Conservation (phyloP, 1,140 invertebrate species). For the Drosophila ohnishii region DNA sequence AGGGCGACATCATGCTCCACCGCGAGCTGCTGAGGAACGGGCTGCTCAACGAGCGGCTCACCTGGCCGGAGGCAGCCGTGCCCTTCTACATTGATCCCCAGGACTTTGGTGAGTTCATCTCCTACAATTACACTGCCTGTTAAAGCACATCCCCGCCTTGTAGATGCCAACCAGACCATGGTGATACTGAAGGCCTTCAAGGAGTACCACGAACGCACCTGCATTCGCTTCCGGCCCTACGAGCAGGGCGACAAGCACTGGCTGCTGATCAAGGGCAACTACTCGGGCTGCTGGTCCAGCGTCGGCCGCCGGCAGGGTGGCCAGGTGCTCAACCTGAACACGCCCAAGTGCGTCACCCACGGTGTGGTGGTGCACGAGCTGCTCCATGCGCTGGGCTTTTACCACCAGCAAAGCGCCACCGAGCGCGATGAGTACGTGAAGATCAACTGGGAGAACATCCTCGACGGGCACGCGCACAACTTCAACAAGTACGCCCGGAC, state of each 20-base stretch:
- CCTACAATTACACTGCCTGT: fast-evolving
- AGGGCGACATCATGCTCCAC: slow-evolving; percentile 86
- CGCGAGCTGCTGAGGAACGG: slow-evolving; percentile 85
- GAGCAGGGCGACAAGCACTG: slow-evolving; percentile 86
- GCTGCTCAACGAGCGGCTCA: slow-evolving; percentile 85
- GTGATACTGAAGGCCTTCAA: slow-evolving; percentile 87
- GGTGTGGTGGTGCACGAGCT: slow-evolving; percentile 87
- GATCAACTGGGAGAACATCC: slow-evolving; percentile 87
- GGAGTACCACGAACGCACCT: slow-evolving; percentile 89
- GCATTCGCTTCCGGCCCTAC: slow-evolving; percentile 89
- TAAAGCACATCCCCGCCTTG: not conserved
- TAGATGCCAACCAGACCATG: slow-evolving; percentile 83
- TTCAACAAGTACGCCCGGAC: slow-evolving; percentile 88
- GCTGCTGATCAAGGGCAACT: slow-evolving; percentile 86
- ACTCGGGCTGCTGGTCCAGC: slow-evolving; percentile 92
- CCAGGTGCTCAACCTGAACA: slow-evolving; percentile 86
- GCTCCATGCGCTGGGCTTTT: slow-evolving; percentile 89
- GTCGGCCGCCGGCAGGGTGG: slow-evolving; percentile 86
- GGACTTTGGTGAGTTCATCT: slow-evolving; percentile 86
- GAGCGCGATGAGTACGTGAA: slow-evolving; percentile 88
- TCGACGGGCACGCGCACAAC: slow-evolving; percentile 86
- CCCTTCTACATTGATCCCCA: slow-evolving; percentile 86
- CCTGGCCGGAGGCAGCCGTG: slow-evolving; percentile 87
- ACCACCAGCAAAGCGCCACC: slow-evolving; percentile 88
- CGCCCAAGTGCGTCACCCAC: slow-evolving; percentile 84